These are phyloP conservation scores for Pachycephus smyrnensis DNA, from an alignment of 2,888 invertebrate genomes.

Conservation along the genomic window DNA sequence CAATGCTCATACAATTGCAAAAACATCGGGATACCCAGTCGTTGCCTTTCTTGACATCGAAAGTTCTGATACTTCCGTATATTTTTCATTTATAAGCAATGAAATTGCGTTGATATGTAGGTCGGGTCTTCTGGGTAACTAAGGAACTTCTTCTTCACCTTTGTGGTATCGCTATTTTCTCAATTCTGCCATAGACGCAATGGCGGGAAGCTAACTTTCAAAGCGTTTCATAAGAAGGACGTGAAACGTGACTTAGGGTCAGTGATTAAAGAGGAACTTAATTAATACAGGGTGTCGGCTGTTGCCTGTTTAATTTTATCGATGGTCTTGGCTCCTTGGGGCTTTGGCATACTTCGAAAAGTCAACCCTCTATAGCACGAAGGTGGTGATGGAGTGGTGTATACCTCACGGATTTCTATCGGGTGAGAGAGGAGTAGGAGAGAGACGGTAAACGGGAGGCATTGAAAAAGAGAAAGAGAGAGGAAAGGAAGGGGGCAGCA, in stretches of 20 bases:
- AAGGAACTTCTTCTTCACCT: neutral
- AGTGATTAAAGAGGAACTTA: neutral
- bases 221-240: neutral
- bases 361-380: neutral
- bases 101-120: neutral
- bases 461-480: neutral
- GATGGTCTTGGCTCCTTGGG: neutral
- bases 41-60: neutral
- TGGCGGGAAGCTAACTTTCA: neutral
- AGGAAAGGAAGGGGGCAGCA: conserved; percentile 14
- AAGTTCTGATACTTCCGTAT: neutral
- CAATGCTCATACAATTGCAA: neutral
- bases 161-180: neutral
- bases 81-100: neutral
- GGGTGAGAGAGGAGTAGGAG: neutral
- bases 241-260: neutral
- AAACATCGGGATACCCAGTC: neutral
- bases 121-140: neutral
- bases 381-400: neutral
- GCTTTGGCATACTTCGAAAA: neutral
- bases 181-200: neutral
- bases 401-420: neutral
- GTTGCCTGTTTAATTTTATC: conserved; percentile 7
- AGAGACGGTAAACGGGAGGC: neutral
- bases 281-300: neutral